Base-by-base conservation (phyloP, 2,888 invertebrate genomes). In the Terebella lapidaria region DNA sequence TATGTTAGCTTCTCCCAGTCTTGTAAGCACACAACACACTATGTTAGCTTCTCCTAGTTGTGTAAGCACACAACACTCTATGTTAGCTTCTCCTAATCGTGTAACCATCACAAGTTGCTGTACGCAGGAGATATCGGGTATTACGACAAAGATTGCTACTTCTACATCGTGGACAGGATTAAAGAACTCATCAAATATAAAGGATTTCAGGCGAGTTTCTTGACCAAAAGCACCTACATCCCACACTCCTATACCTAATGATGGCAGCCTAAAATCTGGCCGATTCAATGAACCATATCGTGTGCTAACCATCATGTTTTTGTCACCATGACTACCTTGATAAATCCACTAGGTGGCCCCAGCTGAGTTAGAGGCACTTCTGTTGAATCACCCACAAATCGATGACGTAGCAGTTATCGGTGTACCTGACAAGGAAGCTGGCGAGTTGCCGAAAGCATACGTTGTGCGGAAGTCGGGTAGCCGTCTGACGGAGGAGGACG, bases 101-200 rank as follows among this genome's bases (percentile, higher is more conserved):
- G n/a, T n/a, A n/a, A n/a, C n/a, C n/a, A n/a, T n/a, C n/a, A n/a
- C n/a, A n/a, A n/a, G n/a, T n/a, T n/a, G n/a, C n/a, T n/a, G n/a
- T n/a, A n/a, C 83, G 0, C 81, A 91, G 91, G 75, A 89, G 58
- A 82, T 89, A 83, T 93, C 67, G 92, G 89, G 1, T 91, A 89
- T 77, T 90, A 87, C 70, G 91, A 92, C 73, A 78, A 85, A 0
- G 87, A 91, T 22, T 87, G 87, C 0, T 87, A 85, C 62, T 92
- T 94, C 1, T 93, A 91, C 74, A 81, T 91, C 54, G 90, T 94
- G 67, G 94, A 94, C 80, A 83, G 94, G 62, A 82, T 92, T 24
- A 94, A 94, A 77, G 92, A 93, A 75, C 85, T 94, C 28, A 93
- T 94, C 72, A 94, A 94, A 79, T 92, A 91, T 74, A 92, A 93